Percentiles rank a stretch among this genome's conserved stretches.
Evolutionary conservation across 2,113 vertebrate species (phyloP).

Genomic region (Cynopterus brachyotis): DNA sequence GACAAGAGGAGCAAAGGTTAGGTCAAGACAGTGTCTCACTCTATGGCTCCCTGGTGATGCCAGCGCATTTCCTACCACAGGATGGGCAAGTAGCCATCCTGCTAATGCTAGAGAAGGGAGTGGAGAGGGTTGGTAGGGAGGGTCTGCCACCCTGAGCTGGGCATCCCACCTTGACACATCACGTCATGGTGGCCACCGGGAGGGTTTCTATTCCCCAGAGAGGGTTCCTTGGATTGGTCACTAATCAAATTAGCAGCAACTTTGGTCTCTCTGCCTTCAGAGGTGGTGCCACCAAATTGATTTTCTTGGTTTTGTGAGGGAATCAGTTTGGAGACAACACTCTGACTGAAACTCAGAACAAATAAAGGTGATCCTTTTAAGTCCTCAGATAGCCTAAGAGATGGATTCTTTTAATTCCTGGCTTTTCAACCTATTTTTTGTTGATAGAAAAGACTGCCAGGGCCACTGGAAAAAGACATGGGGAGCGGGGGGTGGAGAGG

Average conservation of each 20-base stretch:
- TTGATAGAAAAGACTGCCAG: neutral
- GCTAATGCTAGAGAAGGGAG: neutral
- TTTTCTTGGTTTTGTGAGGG: neutral
- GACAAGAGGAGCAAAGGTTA: neutral
- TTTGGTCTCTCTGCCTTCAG: neutral
- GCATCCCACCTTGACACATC: rapidly evolving
- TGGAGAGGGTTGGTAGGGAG: neutral
- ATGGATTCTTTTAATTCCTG: neutral
- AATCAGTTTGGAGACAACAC: neutral
- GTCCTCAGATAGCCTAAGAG: neutral
- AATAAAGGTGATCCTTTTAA: neutral
- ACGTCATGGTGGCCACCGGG: neutral
- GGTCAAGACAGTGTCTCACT: neutral
- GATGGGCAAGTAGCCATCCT: neutral
- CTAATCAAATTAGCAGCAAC: neutral
- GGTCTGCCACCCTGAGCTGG: neutral
- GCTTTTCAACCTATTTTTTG: neutral
- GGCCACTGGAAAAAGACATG: neutral
- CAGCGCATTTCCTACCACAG: neutral
- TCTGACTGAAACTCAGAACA: neutral
- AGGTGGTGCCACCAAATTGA: neutral
- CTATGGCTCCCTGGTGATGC: neutral
- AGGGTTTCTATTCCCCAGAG: neutral
- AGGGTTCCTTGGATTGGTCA: neutral
- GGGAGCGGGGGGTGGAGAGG: neutral